Percentiles rank a stretch among this genome's conserved stretches.
phyloP scores from a whole-genome alignment of 2,888 invertebrate genomes.

The Sesamia inferens region DNA sequence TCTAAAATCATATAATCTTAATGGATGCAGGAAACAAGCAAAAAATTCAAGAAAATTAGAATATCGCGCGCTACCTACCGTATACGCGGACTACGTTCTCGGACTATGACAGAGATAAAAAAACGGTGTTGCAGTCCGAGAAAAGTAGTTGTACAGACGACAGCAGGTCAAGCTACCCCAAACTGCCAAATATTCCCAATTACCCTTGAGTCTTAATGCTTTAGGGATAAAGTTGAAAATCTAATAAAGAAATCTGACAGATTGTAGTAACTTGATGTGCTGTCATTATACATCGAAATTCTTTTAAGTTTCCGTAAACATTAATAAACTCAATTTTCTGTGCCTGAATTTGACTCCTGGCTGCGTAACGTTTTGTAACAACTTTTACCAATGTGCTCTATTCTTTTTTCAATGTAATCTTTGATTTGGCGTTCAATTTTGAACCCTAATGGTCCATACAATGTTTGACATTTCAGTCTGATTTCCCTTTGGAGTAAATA shows the following conservation, averaged over 20 bases:
- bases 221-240: too few species aligned
- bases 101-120: not conserved
- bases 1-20: too few species aligned
- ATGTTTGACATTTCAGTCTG: not conserved
- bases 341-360: slow-evolving; percentile 41
- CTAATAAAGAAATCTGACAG: too few species aligned
- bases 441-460: not conserved
- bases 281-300: not conserved
- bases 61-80: too few species aligned
- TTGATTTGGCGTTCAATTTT: not conserved
- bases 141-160: not conserved
- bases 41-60: too few species aligned
- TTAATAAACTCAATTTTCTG: slow-evolving; percentile 12
- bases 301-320: slow-evolving; percentile 17
- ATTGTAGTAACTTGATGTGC: too few species aligned
- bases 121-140: not conserved
- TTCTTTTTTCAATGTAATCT: not conserved
- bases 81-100: not conserved
- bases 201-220: too few species aligned
- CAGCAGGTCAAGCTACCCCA: too few species aligned
- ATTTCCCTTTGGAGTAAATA: not conserved
- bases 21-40: too few species aligned
- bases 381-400: slow-evolving; percentile 20
- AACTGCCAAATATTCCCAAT: too few species aligned
- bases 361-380: slow-evolving; percentile 39